Conservation (phyloP, 2,113 vertebrate species). For the Maccullochella peelii region DNA sequence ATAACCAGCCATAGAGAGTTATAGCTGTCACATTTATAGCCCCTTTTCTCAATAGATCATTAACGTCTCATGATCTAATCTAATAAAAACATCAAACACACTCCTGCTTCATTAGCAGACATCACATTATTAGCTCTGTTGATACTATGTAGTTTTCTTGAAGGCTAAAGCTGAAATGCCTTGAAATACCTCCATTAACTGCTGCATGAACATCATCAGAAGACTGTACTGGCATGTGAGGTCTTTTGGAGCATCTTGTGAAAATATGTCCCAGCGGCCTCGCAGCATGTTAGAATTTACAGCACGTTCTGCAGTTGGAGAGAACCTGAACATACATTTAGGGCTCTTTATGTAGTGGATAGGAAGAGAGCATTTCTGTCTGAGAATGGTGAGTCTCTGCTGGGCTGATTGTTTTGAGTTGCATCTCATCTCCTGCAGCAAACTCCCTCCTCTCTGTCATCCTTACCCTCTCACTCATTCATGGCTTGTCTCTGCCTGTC, state of each 20-base stretch:
- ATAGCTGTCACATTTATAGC: background rate
- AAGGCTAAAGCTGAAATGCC: conserved; percentile 39
- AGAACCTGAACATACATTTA: background rate
- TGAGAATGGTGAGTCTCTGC: conserved; percentile 36
- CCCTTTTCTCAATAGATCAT: conserved; percentile 2
- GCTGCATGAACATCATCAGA: conserved; percentile 58
- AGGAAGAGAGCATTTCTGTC: conserved; percentile 50
- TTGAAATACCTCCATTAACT: conserved; percentile 36
- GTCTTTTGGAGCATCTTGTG: conserved; percentile 35
- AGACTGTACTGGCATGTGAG: conserved; percentile 53
- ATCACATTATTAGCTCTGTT: background rate
- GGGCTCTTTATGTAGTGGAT: background rate
- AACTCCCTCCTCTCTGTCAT: conserved; percentile 7
- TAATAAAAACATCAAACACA: conserved; percentile 6
- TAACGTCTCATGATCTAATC: conserved; percentile 10
- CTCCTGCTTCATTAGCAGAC: background rate
- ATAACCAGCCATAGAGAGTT: background rate
- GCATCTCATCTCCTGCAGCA: conserved; percentile 37
- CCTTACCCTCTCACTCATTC: conserved; percentile 14
- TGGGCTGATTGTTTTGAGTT: conserved; percentile 42
- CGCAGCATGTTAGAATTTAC: conserved; percentile 52
- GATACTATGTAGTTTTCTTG: conserved; percentile 9
- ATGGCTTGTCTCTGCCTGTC: background rate
- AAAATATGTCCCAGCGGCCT: conserved; percentile 10
- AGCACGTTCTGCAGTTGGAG: conserved; percentile 12